Evolutionary conservation across 35 echinoderm and acorn worm species (phyloP).

Genomic region (Hemicentrotus pulcherrimus): DNA sequence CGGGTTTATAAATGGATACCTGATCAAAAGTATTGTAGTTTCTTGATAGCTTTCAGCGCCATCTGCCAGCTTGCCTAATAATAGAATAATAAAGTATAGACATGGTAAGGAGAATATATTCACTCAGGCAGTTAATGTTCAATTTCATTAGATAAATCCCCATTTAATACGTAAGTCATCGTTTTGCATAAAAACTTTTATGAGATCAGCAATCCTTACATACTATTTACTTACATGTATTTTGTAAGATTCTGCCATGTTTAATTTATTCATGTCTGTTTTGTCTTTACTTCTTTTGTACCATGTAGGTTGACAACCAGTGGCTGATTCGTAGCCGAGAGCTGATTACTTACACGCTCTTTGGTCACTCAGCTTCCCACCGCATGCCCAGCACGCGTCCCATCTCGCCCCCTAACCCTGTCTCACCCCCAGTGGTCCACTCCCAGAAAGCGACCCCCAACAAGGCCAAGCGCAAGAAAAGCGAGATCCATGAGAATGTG

Average conservation of each 20-base stretch:
- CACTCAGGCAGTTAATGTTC: neutral
- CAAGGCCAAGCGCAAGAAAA: constrained; percentile 74
- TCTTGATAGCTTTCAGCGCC: neutral
- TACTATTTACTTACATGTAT: no score
- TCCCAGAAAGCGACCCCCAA: constrained; percentile 40
- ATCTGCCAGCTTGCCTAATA: neutral
- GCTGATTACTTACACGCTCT: constrained; percentile 69
- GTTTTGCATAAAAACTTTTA: neutral
- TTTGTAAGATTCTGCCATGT: no score
- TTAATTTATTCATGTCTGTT: neutral
- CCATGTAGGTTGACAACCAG: constrained; percentile 78
- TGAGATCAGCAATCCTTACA: no score
- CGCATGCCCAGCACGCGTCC: constrained; percentile 55
- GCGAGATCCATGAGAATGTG: constrained; percentile 73
- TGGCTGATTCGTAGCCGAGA: constrained; percentile 93
- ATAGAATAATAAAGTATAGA: no score
- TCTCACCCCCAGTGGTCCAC: constrained; percentile 39
- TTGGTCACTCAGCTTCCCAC: constrained; percentile 67
- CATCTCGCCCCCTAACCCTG: constrained; percentile 32
- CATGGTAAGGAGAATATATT: neutral
- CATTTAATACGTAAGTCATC: neutral
- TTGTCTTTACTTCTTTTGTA: constrained; percentile 15
- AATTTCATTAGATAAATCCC: neutral
- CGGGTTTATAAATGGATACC: neutral
- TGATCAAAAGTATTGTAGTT: neutral